Base-by-base conservation (phyloP, 2,888 invertebrate genomes). In the Glyphotaelius pellucidus region DNA sequence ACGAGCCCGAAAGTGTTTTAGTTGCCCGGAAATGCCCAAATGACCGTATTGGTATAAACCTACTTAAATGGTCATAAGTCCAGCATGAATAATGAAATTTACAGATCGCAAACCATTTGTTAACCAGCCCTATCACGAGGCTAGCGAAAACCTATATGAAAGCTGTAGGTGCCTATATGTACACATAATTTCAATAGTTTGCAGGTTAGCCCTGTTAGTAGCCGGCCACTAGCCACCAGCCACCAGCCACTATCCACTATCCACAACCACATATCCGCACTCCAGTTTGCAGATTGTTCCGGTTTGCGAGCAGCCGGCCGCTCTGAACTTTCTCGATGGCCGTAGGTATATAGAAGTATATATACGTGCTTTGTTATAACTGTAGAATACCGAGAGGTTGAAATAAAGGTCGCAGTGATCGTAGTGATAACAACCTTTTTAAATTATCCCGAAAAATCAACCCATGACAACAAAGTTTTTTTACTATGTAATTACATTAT, bases 251-350 rank as follows among this genome's bases (percentile, higher is more conserved):
- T 52, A 52, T 1, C 52, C 52, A 67, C 67, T 67, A 67, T 19
- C 67, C 67, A 9, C 67, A 67, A 25, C 67, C 67, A 25, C 67
- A 67, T n/a, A 67, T 67, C 67, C 67, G 67, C 67, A 67, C 67
- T 86, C 86, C 86, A 42, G 86, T 42, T 42, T 35, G n/a, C 42
- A 42, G 86, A n/a, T 42, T 42, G 42, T 42, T 86, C 86, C 42
- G 86, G 42, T 86, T n/a, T 86, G 4, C 85, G 35, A 35, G n/a
- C 86, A 47, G 42, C 86, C 86, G 42, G 2, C 86, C 38, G 14
- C 25, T 42, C 38, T n/a, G 42, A 86, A 86, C 86, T 86, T 86
- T 86, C 86, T 86, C 14, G 38, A 38, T 38, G 25, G 25, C 67
- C 25, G n/a, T n/a, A n/a, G n/a, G n/a, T n/a, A 1, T 25, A 52